phyloP scores from a whole-genome alignment of 2,888 invertebrate species.

The Sphaeridia pumilis region DNA sequence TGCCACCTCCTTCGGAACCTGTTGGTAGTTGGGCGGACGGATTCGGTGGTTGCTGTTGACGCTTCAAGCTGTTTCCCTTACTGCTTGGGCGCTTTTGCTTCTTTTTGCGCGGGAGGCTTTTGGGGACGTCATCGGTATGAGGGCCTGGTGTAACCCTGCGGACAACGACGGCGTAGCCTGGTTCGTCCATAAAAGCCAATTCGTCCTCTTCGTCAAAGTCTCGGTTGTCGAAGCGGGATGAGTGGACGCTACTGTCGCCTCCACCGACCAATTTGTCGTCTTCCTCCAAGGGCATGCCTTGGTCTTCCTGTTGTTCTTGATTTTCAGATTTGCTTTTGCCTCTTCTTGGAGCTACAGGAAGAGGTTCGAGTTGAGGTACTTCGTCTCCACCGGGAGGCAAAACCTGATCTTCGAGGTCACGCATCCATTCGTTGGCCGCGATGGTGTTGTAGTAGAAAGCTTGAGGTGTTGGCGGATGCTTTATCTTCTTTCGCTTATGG shows the following conservation, averaged over 20 bases:
- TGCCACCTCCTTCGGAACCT: conserved; percentile 10
- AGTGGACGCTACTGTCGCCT: not conserved
- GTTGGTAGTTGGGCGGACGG: not conserved
- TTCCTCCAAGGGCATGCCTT: not conserved
- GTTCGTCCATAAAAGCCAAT: conserved; percentile 30
- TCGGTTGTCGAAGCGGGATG: not conserved
- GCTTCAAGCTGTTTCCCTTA: conserved; percentile 17
- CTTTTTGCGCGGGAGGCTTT: conserved; percentile 27
- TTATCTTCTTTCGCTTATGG: conserved; percentile 19
- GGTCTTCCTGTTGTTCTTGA: conserved; percentile 2
- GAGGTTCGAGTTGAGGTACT: conserved; percentile 15
- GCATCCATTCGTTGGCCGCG: conserved; percentile 34
- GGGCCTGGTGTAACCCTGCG: conserved; percentile 18
- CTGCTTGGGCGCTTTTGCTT: conserved; percentile 17
- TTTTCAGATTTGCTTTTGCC: conserved; percentile 9
- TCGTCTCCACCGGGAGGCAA: not conserved
- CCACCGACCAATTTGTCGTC: no score
- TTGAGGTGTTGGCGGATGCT: conserved; percentile 16
- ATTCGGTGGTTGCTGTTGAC: conserved; percentile 1
- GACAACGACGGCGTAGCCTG: conserved; percentile 33
- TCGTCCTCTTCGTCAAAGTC: conserved; percentile 16
- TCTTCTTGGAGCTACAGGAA: conserved; percentile 10
- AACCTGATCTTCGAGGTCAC: conserved; percentile 19
- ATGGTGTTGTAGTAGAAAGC: conserved; percentile 35
- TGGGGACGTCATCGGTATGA: conserved; percentile 13